These are phyloP conservation scores for Drosophila bifasciata DNA, from an alignment of 1,140 invertebrate genomes.

Conservation along the genomic window DNA sequence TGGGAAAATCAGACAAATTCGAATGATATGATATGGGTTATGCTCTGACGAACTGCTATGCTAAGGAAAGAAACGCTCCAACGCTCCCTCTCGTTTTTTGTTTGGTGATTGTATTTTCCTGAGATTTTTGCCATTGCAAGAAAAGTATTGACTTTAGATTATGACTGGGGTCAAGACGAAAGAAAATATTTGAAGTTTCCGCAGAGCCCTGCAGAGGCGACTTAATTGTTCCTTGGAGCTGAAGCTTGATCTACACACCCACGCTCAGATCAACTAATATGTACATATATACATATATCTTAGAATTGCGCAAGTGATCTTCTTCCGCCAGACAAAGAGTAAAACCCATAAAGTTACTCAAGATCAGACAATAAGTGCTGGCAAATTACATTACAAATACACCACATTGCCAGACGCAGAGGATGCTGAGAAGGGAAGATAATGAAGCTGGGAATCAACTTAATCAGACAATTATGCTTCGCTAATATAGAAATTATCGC, in stretches of 20 bases:
- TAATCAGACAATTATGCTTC: constrained; percentile 76
- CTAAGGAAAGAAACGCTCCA: too few species aligned
- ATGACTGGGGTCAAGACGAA: constrained; percentile 48
- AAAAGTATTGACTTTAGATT: constrained; percentile 66
- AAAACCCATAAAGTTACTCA: too few species aligned
- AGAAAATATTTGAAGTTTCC: constrained; percentile 63
- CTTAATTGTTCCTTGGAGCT: constrained; percentile 7
- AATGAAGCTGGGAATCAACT: constrained; percentile 42
- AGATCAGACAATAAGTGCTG: constrained; percentile 27
- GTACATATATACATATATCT: too few species aligned
- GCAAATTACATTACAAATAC: constrained; percentile 71
- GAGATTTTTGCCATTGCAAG: not conserved
- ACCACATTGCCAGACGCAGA: constrained; percentile 37
- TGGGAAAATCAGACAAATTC: not conserved
- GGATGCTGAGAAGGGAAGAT: constrained; percentile 1
- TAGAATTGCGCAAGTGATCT: too few species aligned
- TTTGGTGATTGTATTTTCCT: not conserved
- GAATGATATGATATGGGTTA: too few species aligned
- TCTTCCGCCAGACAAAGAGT: too few species aligned
- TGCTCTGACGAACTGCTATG: too few species aligned
- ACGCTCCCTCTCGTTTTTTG: too few species aligned
- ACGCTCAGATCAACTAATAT: too few species aligned
- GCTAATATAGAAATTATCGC: constrained; percentile 74
- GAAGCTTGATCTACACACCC: too few species aligned
- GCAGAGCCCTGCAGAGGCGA: constrained; percentile 33